Conservation (phyloP, 2,797 vertebrate species). For the Basileuterus tristriatus region DNA sequence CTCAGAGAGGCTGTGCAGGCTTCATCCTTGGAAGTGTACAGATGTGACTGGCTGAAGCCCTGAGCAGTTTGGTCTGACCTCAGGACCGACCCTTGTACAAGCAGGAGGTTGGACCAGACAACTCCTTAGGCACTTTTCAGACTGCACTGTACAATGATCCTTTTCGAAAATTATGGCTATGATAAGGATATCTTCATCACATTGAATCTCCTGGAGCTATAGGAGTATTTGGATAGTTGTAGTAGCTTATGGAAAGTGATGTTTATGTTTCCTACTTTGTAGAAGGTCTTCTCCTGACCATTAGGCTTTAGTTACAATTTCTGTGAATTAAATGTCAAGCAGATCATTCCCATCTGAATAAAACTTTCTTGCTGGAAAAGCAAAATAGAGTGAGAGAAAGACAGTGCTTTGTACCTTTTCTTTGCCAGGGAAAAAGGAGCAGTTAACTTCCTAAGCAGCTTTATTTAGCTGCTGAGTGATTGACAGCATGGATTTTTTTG, state of each 20-base stretch:
- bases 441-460: not conserved
- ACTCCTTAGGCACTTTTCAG: not conserved
- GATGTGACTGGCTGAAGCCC: not conserved
- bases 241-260: not conserved
- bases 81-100: not conserved
- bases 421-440: not conserved
- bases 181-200: not conserved
- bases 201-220: not conserved
- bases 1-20: not conserved
- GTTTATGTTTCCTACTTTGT: not conserved
- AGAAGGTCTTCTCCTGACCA: not conserved
- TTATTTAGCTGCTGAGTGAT: not conserved
- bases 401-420: not conserved
- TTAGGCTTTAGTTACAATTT: not conserved
- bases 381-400: not conserved
- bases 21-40: not conserved
- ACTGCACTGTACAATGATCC: not conserved
- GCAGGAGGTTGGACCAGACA: not conserved
- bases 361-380: not conserved
- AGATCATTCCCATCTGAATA: not conserved
- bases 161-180: not conserved
- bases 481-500: not conserved
- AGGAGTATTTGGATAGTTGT: not conserved
- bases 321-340: not conserved
- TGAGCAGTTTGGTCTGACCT: not conserved